Conservation (phyloP, 2,888 invertebrate species). For the Acrobasis repandana region DNA sequence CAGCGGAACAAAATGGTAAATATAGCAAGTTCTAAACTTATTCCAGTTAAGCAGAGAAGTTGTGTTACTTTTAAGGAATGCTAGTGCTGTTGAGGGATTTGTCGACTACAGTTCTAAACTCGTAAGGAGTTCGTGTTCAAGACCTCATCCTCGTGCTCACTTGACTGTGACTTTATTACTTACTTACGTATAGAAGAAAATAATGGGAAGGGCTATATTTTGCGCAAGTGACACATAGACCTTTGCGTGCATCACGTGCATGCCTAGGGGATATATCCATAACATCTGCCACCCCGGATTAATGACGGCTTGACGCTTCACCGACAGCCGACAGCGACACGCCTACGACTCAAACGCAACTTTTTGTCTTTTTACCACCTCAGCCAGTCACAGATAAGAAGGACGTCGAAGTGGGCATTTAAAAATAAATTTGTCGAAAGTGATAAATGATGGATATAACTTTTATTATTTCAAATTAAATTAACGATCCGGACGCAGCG, state of each 20-base stretch:
- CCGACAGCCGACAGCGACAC: conserved; percentile 60
- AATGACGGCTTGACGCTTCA: conserved; percentile 60
- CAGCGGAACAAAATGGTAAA: no score
- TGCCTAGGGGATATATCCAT: background rate
- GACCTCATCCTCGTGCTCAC: no score
- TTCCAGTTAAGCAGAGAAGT: no score
- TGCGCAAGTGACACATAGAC: no score
- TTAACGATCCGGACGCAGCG: conserved; percentile 75
- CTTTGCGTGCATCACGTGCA: background rate
- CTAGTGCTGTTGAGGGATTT: no score
- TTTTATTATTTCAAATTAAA: conserved; percentile 83
- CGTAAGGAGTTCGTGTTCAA: no score
- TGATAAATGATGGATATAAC: conserved; percentile 81
- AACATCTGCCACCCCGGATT: conserved; percentile 36
- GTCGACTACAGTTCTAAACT: no score
- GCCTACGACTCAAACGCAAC: conserved; percentile 64
- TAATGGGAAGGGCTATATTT: no score
- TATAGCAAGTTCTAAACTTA: no score
- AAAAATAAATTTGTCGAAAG: conserved; percentile 83
- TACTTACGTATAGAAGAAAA: no score
- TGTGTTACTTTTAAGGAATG: no score
- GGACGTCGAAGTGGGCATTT: conserved; percentile 75
- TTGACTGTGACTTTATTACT: no score
- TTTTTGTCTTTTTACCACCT: conserved; percentile 62
- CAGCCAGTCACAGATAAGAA: conserved; percentile 71